Evolutionary conservation across 1,140 invertebrate species (phyloP).

Genomic region (Hesperophylax magnus): DNA sequence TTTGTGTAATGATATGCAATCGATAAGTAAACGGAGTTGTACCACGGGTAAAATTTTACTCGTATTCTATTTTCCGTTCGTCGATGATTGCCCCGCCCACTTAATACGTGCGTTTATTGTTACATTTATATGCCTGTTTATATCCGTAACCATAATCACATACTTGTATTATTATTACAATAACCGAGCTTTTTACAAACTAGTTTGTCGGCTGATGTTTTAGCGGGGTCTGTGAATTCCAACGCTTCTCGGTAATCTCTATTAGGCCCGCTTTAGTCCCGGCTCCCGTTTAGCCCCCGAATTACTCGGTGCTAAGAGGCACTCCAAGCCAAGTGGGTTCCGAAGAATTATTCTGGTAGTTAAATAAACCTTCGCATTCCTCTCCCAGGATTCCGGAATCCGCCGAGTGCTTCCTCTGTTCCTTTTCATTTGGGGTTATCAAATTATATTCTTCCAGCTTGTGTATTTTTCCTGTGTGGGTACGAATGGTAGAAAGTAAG

Average conservation of each 20-base stretch:
- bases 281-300: conserved; percentile 20
- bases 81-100: not conserved
- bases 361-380: not conserved
- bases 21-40: conserved; percentile 47
- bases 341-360: not conserved
- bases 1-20: conserved; percentile 47
- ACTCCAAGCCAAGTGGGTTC: not conserved
- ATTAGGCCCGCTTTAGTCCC: conserved; percentile 21
- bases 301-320: conserved; percentile 23
- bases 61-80: conserved; percentile 18
- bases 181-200: not conserved
- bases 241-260: not conserved
- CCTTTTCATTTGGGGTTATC: conserved; percentile 10
- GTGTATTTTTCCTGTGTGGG: not conserved
- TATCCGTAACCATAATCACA: not conserved
- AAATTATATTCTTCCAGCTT: not conserved
- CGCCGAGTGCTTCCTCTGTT: not conserved
- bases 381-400: not conserved
- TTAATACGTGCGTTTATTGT: not conserved
- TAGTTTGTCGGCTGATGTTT: not conserved
- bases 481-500: not conserved
- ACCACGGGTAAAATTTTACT: conserved; percentile 8
- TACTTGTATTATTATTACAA: not conserved
- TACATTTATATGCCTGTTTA: not conserved
- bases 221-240: not conserved